Base-by-base conservation (phyloP, 92 coral and sea anemone genomes). In the Micromussa lordhowensis region DNA sequence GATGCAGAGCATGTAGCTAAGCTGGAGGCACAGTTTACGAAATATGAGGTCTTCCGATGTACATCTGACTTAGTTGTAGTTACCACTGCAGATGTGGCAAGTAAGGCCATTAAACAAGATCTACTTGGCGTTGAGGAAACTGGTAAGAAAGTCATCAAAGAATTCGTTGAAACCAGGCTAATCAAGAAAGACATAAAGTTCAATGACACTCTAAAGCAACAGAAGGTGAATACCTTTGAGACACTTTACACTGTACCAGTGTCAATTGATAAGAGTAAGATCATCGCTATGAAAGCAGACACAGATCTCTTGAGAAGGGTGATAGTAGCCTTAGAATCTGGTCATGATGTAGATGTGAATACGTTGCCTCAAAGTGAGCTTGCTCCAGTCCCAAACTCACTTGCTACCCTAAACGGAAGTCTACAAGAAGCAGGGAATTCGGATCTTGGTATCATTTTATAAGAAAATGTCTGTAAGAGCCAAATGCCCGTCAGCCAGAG, bases 251-350 rank as follows among this genome's bases (percentile, higher is more conserved):
- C 93, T 16, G 93, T 89, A 14, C 86, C 91, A 44, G 94, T 93
- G 28, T 82, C 63, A 82, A 36, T 68, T n/a, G 92, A 90, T 61
- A 94, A 94, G 24, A 44, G 75, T 74, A 94, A 91, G 75, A 82
- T 78, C 9, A 77, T 82, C 74, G 78, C 94, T 51, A 59, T 91
- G 19, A 94, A 88, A 68, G 92, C 94, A 68, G 91, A 92, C 90
- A 92, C 75, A 82, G 95, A 91, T 94, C 89, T 94, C 30, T 87
- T 94, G 69, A 88, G 96, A 70, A 57, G 92, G 51, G 91, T 88
- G 17, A 68, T 93, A 51, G 96, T 93, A 16, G 96, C 93, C 38
- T 83, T 93, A 55, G 93, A 93, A 80, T 93, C 93, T 30, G 92
- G n/a, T n/a, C n/a, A n/a, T n/a, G n/a, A n/a, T n/a, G n/a, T n/a